Conservation (phyloP, 2,888 invertebrate species). For the Tenthredo amoena region DNA sequence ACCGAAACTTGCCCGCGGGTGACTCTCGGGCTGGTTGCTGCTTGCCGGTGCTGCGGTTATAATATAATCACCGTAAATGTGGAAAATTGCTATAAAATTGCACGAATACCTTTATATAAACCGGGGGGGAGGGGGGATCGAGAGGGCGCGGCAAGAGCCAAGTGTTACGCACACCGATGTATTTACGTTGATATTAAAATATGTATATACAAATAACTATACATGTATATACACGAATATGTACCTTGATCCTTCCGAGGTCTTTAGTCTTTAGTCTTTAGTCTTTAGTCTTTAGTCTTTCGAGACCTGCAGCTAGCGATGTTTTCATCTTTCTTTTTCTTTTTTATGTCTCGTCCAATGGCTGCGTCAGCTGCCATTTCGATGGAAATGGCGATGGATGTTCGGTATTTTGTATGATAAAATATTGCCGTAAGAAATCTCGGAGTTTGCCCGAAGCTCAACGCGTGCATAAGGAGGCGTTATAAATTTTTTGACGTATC, state of each 20-base stretch:
- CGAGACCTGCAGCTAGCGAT: background rate
- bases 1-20: slow-evolving; percentile 29
- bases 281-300: background rate
- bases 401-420: slow-evolving; percentile 75
- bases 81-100: slow-evolving; percentile 78
- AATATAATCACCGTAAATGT: slow-evolving; percentile 74
- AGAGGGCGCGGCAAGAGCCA: slow-evolving; percentile 4
- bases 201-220: background rate
- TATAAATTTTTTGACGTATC: slow-evolving; percentile 51
- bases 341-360: slow-evolving; percentile 62
- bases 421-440: slow-evolving; percentile 70
- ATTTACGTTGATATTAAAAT: background rate
- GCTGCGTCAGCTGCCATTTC: slow-evolving; percentile 74
- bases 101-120: slow-evolving; percentile 63
- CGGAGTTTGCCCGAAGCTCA: background rate
- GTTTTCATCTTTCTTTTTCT: background rate
- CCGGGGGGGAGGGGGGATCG: slow-evolving; percentile 61
- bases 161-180: background rate
- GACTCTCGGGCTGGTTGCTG: background rate
- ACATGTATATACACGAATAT: background rate
- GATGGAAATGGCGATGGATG: slow-evolving; percentile 76
- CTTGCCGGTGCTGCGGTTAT: slow-evolving; percentile 55
- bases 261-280: background rate
- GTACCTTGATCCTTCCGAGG: background rate
- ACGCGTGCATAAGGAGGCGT: slow-evolving; percentile 52